Base-by-base conservation (phyloP, 2,797 vertebrate species). In the Choloepus didactylus region DNA sequence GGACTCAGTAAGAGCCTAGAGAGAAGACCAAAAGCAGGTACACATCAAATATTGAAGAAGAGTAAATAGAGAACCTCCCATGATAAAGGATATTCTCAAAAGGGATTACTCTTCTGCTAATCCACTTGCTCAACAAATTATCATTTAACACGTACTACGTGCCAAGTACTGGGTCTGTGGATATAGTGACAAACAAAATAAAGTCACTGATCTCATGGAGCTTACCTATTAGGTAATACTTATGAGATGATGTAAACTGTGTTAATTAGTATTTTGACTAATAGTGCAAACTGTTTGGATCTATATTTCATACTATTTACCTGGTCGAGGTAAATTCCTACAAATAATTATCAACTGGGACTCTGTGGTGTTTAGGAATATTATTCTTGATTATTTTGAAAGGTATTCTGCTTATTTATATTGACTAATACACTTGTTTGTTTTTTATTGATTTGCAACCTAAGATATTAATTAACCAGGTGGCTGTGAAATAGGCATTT, bases 401-500 rank as follows among this genome's bases (percentile, higher is more conserved):
- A 87, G 15, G 14, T 69, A 19, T 77, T 62, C 25, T 72, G 14
- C 2, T 59, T 81, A 75, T 49, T 72, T 80, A 46, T 93, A 87
- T 90, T 94, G 49, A 31, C 16, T 72, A 87, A 83, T 73, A 73
- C 73, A 16, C 38, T 89, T 94, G 23, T 79, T 95, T 94, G 72
- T 62, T 91, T 90, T 80, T 0, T 75, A 56, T 62, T 93, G 60
- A 92, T 92, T 95, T 79, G 23, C 62, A 96, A 77, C 38, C n/a
- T 27, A 93, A 67, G 91, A 73, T 92, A 89, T 67, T 88, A 96
- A 91, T 94, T 96, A 90, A 72, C 6, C 12, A 62, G 38, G 82
- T 85, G 92, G 79, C 90, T 88, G n/a, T 73, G 15, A 89, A 96
- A 70, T 51, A 49, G 94, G 46, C 64, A 89, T 76, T 85, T 96